Evolutionary conservation across 23 tunicate genomes (phyloP).

Genomic region (Ascidia mentula): DNA sequence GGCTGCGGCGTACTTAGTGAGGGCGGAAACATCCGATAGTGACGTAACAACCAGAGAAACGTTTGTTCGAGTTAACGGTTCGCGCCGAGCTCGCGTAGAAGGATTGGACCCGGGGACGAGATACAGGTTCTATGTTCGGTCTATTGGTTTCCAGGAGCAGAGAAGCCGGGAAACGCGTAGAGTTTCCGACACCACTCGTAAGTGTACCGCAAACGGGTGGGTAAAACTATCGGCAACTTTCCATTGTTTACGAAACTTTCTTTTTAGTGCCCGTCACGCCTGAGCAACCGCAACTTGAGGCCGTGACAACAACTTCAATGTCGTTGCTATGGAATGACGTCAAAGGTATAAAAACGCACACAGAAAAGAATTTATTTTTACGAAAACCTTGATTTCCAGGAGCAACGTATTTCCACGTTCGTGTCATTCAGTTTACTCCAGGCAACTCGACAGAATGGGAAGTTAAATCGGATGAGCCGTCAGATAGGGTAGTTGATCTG

Average conservation of each 20-base stretch:
- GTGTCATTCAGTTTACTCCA: conserved; percentile 19
- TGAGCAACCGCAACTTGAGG: conserved; percentile 21
- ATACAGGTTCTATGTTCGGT: conserved; percentile 23
- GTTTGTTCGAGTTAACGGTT: conserved; percentile 18
- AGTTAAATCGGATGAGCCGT: not conserved
- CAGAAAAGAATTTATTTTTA: not conserved
- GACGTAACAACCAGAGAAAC: conserved; percentile 7
- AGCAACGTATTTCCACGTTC: conserved; percentile 14
- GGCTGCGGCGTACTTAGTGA: conserved; percentile 22
- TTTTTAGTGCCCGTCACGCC: conserved; percentile 72
- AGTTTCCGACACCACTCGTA: conserved; percentile 30
- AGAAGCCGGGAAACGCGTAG: conserved; percentile 4
- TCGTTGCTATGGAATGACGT: conserved; percentile 50
- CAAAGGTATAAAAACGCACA: conserved; percentile 30
- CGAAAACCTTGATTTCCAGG: not conserved
- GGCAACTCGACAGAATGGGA: conserved; percentile 24
- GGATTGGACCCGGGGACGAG: conserved; percentile 30
- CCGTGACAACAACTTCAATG: conserved; percentile 36
- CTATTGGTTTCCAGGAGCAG: conserved; percentile 49
- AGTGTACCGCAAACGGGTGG: not conserved
- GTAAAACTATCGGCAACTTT: no score
- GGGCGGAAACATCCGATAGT: conserved; percentile 19
- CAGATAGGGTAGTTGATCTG: conserved; percentile 18
- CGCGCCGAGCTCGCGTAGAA: not conserved
- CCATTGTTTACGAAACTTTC: no score